These are phyloP conservation scores for Ceriagrion tenellum DNA, from an alignment of 2,888 invertebrate genomes.

Conservation along the genomic window DNA sequence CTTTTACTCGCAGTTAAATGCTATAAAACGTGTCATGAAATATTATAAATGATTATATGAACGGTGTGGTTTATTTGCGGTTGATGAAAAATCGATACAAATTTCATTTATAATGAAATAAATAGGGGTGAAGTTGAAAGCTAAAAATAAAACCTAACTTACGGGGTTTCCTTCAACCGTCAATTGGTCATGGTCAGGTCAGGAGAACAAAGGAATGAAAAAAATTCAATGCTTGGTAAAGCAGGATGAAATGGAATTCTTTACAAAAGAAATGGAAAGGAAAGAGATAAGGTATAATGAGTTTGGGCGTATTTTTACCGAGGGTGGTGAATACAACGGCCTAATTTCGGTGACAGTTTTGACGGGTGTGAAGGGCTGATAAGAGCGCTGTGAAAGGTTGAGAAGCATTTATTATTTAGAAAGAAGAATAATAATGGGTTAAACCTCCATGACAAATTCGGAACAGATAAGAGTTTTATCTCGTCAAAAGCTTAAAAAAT, in stretches of 20 bases:
- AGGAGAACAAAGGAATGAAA: too few species aligned
- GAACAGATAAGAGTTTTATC: not conserved
- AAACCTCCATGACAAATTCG: not conserved
- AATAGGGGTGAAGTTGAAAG: too few species aligned
- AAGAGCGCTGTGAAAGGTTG: not conserved
- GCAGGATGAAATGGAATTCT: not conserved
- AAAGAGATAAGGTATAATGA: not conserved
- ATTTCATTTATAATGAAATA: too few species aligned
- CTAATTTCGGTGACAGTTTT: not conserved
- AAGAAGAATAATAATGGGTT: not conserved
- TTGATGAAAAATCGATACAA: too few species aligned
- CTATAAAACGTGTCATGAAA: too few species aligned
- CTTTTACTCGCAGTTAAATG: too few species aligned
- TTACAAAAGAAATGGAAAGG: not conserved
- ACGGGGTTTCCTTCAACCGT: too few species aligned
- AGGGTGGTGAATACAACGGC: not conserved
- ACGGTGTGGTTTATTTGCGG: too few species aligned
- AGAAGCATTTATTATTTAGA: not conserved
- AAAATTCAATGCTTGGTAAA: not conserved
- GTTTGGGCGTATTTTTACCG: not conserved
- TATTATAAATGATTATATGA: too few species aligned
- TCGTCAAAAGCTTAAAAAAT: not conserved
- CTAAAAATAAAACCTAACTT: too few species aligned
- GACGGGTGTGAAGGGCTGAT: not conserved
- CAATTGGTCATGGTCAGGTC: too few species aligned